phyloP scores from a whole-genome alignment of 1,140 invertebrate species.

The Episyrphus balteatus region DNA sequence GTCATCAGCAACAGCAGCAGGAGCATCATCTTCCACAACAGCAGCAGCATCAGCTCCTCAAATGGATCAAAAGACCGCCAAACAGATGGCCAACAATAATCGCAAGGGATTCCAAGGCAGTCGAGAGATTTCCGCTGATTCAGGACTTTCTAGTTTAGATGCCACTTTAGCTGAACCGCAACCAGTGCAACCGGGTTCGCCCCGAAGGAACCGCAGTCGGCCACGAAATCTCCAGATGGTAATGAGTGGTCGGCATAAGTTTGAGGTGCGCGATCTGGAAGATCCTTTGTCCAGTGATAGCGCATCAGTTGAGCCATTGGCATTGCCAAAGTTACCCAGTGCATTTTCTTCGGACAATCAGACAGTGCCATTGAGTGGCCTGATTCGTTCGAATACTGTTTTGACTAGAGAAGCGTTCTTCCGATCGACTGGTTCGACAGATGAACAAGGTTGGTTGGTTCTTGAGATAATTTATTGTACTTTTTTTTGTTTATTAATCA shows the following conservation, averaged over 20 bases:
- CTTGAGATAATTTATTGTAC: neutral
- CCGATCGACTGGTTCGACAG: constrained; percentile 12
- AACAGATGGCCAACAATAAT: constrained; percentile 55
- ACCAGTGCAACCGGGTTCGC: constrained; percentile 10
- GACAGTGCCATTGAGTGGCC: constrained; percentile 27
- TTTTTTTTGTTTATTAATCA: neutral
- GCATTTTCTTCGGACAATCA: constrained; percentile 40
- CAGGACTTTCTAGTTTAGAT: constrained; percentile 48
- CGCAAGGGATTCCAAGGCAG: constrained; percentile 37
- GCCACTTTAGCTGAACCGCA: constrained; percentile 33
- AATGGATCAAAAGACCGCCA: constrained; percentile 56
- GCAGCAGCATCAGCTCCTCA: constrained; percentile 14
- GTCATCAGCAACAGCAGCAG: constrained; percentile 10
- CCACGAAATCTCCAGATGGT: constrained; percentile 46
- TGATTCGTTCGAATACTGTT: constrained; percentile 32
- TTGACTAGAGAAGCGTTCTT: constrained; percentile 22
- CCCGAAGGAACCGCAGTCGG: constrained; percentile 32
- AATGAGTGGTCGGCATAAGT: constrained; percentile 44
- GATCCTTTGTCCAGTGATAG: constrained; percentile 45
- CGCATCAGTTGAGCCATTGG: constrained; percentile 46
- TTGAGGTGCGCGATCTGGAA: constrained; percentile 48
- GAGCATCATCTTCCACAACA: neutral
- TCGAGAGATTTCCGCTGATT: constrained; percentile 44
- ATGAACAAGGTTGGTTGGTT: constrained; percentile 1
- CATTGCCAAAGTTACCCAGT: constrained; percentile 42